Conservation (phyloP, 2,113 vertebrate species). For the Bostrychus sinensis region DNA sequence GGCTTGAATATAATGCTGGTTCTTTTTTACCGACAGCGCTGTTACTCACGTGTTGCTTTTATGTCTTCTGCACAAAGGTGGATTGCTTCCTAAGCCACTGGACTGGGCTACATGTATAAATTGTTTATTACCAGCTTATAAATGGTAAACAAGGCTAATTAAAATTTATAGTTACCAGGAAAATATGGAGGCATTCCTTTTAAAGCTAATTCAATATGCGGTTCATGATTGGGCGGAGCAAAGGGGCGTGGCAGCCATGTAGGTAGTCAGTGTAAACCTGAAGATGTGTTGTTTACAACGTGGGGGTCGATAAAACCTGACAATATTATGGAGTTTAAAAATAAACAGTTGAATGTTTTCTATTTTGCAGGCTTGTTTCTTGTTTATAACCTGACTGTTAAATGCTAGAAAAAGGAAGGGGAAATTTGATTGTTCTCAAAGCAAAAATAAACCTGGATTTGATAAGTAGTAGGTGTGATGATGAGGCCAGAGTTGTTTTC, state of each 20-base stretch:
- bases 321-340: neutral
- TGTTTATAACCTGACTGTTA: neutral
- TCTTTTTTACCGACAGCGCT: neutral
- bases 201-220: neutral
- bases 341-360: neutral
- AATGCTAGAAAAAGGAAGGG: no score
- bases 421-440: no score
- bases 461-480: no score
- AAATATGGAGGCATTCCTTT: neutral
- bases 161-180: neutral
- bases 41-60: neutral
- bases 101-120: neutral
- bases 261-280: neutral
- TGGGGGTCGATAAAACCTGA: neutral
- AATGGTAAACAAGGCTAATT: neutral
- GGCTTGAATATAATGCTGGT: conserved; percentile 14
- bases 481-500: no score
- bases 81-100: neutral
- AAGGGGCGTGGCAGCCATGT: neutral
- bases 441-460: no score
- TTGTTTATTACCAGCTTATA: neutral
- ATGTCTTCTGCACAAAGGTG: neutral
- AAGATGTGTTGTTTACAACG: neutral
- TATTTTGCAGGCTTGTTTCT: neutral
- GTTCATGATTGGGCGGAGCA: neutral